Evolutionary conservation across 2,888 invertebrate genomes (phyloP).

Genomic region (Seira musarum): DNA sequence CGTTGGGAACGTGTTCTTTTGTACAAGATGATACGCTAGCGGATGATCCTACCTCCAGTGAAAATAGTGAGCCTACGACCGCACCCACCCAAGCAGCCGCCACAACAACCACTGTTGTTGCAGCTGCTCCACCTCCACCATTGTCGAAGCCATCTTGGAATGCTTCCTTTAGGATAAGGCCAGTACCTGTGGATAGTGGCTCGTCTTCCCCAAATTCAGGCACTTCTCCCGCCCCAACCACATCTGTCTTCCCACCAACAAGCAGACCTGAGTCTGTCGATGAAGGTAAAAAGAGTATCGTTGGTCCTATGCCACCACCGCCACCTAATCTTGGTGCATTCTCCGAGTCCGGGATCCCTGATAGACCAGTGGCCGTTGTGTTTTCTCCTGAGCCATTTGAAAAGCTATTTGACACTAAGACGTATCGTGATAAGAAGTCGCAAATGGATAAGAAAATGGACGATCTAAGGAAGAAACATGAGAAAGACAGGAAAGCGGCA

Average conservation of each 20-base stretch:
- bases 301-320: slow-evolving; percentile 59
- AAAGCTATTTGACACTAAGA: slow-evolving; percentile 85
- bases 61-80: slow-evolving; percentile 63
- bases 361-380: slow-evolving; percentile 73
- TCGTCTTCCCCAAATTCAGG: slow-evolving; percentile 37
- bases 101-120: not conserved
- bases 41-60: slow-evolving; percentile 63
- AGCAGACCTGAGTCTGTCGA: slow-evolving; percentile 50
- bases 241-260: slow-evolving; percentile 33
- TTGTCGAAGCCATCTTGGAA: not conserved
- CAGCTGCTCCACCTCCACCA: slow-evolving; percentile 35
- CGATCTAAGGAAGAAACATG: slow-evolving; percentile 84
- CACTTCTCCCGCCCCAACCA: slow-evolving; percentile 36
- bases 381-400: slow-evolving; percentile 86
- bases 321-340: slow-evolving; percentile 60
- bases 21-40: slow-evolving; percentile 72
- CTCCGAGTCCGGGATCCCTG: slow-evolving; percentile 49
- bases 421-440: slow-evolving; percentile 84
- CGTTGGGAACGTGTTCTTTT: too few relatives aligned
- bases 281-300: slow-evolving; percentile 56
- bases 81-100: slow-evolving; percentile 37
- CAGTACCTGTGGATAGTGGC: slow-evolving; percentile 18
- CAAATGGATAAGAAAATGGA: slow-evolving; percentile 93
- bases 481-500: slow-evolving; percentile 75
- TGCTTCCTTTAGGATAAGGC: slow-evolving; percentile 30